Base-by-base conservation (phyloP, 2,797 vertebrate genomes). In the Emys orbicularis region DNA sequence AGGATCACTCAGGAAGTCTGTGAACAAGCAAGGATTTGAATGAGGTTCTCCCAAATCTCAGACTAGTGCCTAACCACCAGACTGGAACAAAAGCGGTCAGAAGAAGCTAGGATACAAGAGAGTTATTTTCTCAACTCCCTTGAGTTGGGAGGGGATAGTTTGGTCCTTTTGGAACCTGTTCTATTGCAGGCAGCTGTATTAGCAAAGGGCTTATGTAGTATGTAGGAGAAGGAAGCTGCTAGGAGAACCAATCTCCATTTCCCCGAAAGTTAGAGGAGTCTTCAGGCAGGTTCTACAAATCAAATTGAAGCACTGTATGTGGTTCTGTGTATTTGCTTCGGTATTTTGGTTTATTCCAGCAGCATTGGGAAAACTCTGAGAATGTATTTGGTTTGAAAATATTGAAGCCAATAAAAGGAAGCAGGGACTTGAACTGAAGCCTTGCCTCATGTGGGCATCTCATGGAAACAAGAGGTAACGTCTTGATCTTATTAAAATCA, bases 221-320 rank as follows among this genome's bases (percentile, higher is more conserved):
- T 29, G 16, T 6, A 34, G 59, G 15, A n/a, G 82, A n/a, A 44
- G 81, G 1, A 77, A 77, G 21, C 59, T 76, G 2, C 16, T 8
- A 83, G 4, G 3, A 56, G 18, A 56, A 29, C 50, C 3, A 8
- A 3, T 6, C 15, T 80, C 8, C 1, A 5, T 50, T 89, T 79
- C 19, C 53, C 84, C 76, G 23, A n/a, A 53, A 92, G 34, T 9
- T 44, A 50, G 9, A 34, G 12, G 7, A 91, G 11, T 25, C 4
- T 72, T 87, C 41, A 61, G 4, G 0, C 44, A 82, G 3, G 12
- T 84, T 52, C 47, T 61, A 25, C 61, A 86, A 94, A 88, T 81
- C 16, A 1, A 47, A 0, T 1, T 21, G 2, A 83, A 6, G 16
- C 13, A 49, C 16, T 12, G 0, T 21, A 2, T 11, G 34, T 59